Percentiles rank a stretch among this genome's conserved stretches.
phyloP scores from a whole-genome alignment of 1,140 invertebrate genomes.

The Luehdorfia chinensis region DNA sequence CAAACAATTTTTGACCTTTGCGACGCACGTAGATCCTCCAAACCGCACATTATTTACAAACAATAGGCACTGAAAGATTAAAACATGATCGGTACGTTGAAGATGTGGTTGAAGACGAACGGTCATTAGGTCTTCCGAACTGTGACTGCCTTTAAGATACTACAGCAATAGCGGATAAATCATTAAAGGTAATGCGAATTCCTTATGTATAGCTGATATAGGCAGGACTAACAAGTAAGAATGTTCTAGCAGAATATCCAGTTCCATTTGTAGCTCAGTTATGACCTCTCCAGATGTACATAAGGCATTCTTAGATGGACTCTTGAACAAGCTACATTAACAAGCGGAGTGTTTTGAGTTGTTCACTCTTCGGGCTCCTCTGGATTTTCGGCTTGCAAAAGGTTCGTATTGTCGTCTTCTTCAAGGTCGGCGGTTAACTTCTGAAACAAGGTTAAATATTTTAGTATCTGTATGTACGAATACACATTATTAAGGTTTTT shows the following conservation, averaged over 20 bases:
- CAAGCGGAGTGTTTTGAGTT: slow-evolving; percentile 20
- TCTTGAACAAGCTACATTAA: slow-evolving; percentile 31
- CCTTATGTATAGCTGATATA: slow-evolving; percentile 33
- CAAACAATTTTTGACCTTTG: slow-evolving; percentile 26
- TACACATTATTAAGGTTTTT: too few species aligned
- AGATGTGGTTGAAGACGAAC: too few species aligned
- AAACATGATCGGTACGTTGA: slow-evolving; percentile 37
- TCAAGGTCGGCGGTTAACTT: slow-evolving; percentile 69
- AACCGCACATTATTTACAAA: slow-evolving; percentile 51
- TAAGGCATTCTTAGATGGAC: slow-evolving; percentile 34
- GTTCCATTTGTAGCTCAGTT: too few species aligned
- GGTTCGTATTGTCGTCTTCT: slow-evolving; percentile 69
- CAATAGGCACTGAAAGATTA: slow-evolving; percentile 58
- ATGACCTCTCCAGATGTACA: too few species aligned
- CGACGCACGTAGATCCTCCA: slow-evolving; percentile 25
- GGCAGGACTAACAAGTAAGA: slow-evolving; percentile 5
- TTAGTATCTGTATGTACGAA: background rate
- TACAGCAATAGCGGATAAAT: slow-evolving; percentile 38
- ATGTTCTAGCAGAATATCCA: too few species aligned
- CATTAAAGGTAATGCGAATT: slow-evolving; percentile 44
- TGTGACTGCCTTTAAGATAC: slow-evolving; percentile 20
- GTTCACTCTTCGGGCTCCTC: slow-evolving; percentile 64
- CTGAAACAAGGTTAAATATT: slow-evolving; percentile 47
- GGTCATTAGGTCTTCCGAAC: too few species aligned
- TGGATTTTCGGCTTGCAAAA: slow-evolving; percentile 70